phyloP scores from a whole-genome alignment of 1,140 invertebrate species.

The Leptonema lineaticorne region DNA sequence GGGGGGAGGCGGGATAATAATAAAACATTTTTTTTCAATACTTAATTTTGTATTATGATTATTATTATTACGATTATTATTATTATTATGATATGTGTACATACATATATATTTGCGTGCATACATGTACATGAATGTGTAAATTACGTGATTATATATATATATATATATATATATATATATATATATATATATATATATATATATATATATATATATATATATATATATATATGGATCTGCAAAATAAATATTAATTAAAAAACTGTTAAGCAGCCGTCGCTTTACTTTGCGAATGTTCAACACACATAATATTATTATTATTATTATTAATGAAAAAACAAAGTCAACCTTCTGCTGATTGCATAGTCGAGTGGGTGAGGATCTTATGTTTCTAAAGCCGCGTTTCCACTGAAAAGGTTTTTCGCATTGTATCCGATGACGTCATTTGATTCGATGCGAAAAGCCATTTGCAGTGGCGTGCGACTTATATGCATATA shows the following conservation, averaged over 20 bases:
- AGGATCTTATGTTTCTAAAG: not conserved
- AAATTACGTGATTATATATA: not conserved
- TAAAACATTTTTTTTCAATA: too few species aligned
- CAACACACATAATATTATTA: too few species aligned
- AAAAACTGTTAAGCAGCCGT: conserved; percentile 1
- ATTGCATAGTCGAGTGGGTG: not conserved
- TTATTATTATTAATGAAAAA: not conserved
- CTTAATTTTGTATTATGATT: too few species aligned
- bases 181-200: too few species aligned
- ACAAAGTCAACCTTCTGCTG: conserved; percentile 13
- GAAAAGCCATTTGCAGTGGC: too few species aligned
- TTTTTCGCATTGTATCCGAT: too few species aligned
- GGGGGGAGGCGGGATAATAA: too few species aligned
- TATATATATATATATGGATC: not conserved
- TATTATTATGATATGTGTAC: too few species aligned
- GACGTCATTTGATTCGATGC: too few species aligned
- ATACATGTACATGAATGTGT: not conserved
- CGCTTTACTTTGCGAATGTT: conserved; percentile 14
- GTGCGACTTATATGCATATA: not conserved
- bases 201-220: not conserved
- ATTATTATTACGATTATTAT: too few species aligned
- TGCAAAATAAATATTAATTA: not conserved
- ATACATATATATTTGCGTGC: too few species aligned
- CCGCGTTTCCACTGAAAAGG: not conserved
- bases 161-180: not conserved